Evolutionary conservation across 1,140 invertebrate genomes (phyloP).

Genomic region (Nautilus pompilius): DNA sequence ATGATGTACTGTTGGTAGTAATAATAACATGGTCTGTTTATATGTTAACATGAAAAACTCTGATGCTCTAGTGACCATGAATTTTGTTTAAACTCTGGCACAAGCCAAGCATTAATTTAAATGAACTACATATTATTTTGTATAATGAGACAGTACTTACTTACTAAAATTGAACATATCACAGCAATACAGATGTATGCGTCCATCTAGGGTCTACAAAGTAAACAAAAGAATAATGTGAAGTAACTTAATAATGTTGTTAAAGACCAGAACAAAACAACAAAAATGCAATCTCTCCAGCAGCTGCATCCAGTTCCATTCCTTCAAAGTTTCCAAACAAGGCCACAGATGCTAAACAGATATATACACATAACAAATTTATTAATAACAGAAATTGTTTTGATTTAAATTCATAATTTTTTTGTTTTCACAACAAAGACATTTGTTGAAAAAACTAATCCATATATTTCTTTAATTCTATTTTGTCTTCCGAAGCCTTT

Average conservation of each 20-base stretch:
- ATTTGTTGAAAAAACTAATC: background rate
- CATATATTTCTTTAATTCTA: background rate
- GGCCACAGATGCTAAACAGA: background rate
- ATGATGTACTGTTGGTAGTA: too few species aligned
- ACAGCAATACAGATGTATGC: slow-evolving; percentile 20
- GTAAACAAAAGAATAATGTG: background rate
- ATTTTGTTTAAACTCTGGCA: too few species aligned
- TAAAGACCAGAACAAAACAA: background rate
- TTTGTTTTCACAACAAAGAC: background rate
- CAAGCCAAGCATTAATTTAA: too few species aligned
- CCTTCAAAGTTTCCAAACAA: background rate
- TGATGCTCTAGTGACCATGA: too few species aligned
- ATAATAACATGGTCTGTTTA: too few species aligned
- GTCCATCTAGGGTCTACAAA: slow-evolving; percentile 21
- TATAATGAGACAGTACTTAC: slow-evolving; percentile 3
- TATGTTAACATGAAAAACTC: too few species aligned
- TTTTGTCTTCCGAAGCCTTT: background rate
- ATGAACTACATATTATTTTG: too few species aligned
- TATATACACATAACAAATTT: background rate
- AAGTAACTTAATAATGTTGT: too few species aligned
- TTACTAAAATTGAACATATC: slow-evolving; percentile 20
- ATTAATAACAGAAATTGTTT: background rate
- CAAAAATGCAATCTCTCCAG: background rate
- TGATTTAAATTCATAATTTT: background rate
- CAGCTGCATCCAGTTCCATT: background rate